Evolutionary conservation across 2,888 invertebrate species (phyloP).

Genomic region (Dendrolimus pini): DNA sequence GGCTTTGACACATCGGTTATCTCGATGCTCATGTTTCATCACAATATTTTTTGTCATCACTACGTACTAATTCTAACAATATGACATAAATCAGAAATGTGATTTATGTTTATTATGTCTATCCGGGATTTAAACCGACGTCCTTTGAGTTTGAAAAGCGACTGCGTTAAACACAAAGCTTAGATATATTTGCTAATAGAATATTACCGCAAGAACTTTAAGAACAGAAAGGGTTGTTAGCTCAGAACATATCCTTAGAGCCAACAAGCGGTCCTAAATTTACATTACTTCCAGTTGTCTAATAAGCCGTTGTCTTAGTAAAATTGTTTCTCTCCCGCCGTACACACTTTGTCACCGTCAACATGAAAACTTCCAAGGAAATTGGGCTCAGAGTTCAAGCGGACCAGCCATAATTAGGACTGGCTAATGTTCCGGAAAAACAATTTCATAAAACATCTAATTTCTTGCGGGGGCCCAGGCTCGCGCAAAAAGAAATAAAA

Average conservation of each 20-base stretch:
- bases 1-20: too few species aligned
- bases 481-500: constrained; percentile 66
- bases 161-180: too few species aligned
- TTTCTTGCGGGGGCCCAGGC: constrained; percentile 38
- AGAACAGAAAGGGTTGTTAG: too few species aligned
- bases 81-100: too few species aligned
- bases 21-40: too few species aligned
- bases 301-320: constrained; percentile 46
- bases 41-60: too few species aligned
- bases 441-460: constrained; percentile 73
- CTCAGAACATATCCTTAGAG: constrained; percentile 9
- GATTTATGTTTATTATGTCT: too few species aligned
- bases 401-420: constrained; percentile 61
- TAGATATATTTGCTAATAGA: too few species aligned
- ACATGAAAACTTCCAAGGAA: constrained; percentile 62
- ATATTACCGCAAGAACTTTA: too few species aligned
- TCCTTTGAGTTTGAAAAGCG: too few species aligned
- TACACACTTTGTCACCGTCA: constrained; percentile 66
- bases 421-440: constrained; percentile 71
- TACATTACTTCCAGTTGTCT: constrained; percentile 49
- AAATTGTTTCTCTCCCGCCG: constrained; percentile 49
- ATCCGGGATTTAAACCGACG: too few species aligned
- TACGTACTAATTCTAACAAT: too few species aligned
- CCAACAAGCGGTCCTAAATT: constrained; percentile 33
- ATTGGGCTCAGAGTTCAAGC: constrained; percentile 53